phyloP scores from a whole-genome alignment of 2,888 invertebrate species.

The Linnaemya tessellans region DNA sequence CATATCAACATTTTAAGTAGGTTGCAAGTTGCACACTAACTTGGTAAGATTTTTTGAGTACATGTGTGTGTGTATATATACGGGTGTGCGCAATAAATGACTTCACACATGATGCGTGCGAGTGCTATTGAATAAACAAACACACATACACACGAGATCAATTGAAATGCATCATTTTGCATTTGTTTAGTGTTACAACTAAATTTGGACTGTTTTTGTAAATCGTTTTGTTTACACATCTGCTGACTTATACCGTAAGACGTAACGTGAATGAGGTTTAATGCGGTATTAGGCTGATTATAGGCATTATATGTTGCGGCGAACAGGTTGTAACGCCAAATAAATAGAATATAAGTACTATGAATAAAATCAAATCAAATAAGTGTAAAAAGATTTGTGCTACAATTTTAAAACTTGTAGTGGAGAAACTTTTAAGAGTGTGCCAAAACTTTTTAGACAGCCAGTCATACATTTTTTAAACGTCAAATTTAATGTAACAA shows the following conservation, averaged over 20 bases:
- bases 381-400: no score
- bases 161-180: constrained; percentile 46
- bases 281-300: background rate
- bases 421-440: no score
- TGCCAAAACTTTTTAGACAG: no score
- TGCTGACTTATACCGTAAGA: background rate
- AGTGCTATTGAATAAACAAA: background rate
- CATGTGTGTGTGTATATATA: background rate
- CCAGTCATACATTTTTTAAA: no score
- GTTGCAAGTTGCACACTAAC: constrained; percentile 39
- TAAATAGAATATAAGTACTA: background rate
- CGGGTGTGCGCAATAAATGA: constrained; percentile 21
- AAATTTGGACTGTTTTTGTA: constrained; percentile 22
- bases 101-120: background rate
- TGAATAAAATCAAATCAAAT: no score
- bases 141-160: constrained; percentile 27
- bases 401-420: no score
- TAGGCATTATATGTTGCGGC: background rate
- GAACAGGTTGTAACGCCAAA: background rate
- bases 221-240: background rate
- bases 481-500: no score
- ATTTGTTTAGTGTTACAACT: constrained; percentile 48
- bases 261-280: background rate
- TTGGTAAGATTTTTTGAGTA: background rate
- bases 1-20: constrained; percentile 40